Conservation (phyloP, 2,888 invertebrate genomes). For the Atethmia centrago region DNA sequence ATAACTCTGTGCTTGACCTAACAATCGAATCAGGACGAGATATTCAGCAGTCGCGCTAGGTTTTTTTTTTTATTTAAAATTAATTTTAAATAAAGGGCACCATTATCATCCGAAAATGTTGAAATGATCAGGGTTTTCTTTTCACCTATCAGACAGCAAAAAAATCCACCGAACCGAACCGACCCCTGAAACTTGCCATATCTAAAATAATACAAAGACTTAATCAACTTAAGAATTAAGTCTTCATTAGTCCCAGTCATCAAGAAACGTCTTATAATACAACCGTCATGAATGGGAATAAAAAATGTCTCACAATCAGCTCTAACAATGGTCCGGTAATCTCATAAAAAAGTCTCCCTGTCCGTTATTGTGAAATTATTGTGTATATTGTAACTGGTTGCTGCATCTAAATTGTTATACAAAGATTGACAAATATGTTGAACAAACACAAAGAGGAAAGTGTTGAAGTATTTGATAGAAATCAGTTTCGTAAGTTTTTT, state of each 20-base stretch:
- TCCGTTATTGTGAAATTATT: constrained; percentile 17
- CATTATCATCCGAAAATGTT: too few species aligned
- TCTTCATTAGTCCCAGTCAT: constrained; percentile 51
- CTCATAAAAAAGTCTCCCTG: constrained; percentile 65
- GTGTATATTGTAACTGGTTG: constrained; percentile 48
- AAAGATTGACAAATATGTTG: neutral
- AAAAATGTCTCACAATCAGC: constrained; percentile 59
- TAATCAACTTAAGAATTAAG: constrained; percentile 36
- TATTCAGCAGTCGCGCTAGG: too few species aligned
- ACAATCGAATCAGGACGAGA: too few species aligned
- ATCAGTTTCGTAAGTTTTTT: neutral
- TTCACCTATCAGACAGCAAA: too few species aligned
- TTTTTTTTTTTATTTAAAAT: too few species aligned
- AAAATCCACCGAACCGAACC: too few species aligned
- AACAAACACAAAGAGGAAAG: neutral
- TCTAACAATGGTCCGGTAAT: constrained; percentile 67
- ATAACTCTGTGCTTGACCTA: too few species aligned
- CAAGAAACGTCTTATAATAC: constrained; percentile 38
- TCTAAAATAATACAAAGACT: constrained; percentile 25
- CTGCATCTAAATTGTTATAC: constrained; percentile 9
- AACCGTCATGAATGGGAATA: constrained; percentile 51
- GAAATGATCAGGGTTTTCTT: too few species aligned
- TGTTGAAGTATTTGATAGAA: neutral
- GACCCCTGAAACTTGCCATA: neutral
- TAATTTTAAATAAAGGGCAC: too few species aligned